Evolutionary conservation across 2,888 invertebrate genomes (phyloP), one percentile per base, ranked within the genome.

Genomic region (Stenichneumon culpator): DNA sequence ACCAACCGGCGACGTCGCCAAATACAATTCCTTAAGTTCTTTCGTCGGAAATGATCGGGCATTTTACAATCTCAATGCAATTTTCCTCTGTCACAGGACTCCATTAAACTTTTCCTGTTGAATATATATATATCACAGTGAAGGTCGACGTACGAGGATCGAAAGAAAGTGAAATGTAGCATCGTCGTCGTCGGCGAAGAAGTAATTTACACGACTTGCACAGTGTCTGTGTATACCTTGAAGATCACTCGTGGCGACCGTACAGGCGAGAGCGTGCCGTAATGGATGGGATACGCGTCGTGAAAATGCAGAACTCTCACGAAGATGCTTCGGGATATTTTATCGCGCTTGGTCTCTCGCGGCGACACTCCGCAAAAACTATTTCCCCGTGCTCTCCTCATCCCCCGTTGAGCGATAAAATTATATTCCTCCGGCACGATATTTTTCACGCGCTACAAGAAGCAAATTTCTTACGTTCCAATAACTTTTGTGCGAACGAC

Each of bases 301-400:
- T 22, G 63, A 60, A 70, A 70, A 79, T 79, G 70, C 63, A 70
- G 25, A 79, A 79, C 70, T 79, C 79, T 70, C 79, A 52, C 79
- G 63, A 28, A 28, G 54, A 47, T 63, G 63, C 54, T 52, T 79
- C 32, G 60, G 19, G 63, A 70, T 60, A 65, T 60, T 79, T 79
- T 72, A 79, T 79, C 47, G 60, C 28, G 78, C 57, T 32, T 32
- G 6, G 60, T 69, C 44, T 14, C 63, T 72, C 50, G 36, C 50
- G 57, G 25, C 57, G 65, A 63, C 74, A 50, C 25, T 69, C 54
- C 7, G 60, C 32, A n/a, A 60, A 69, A 79, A 63, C 63, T 32
- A 32, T 63, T 63, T 16, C 63, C 6, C 63, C 28, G 25, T 25
- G 22, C 11, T 11, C 57, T 19, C 54, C 54, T 54, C 19, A 14